Evolutionary conservation across 2,797 vertebrate genomes (phyloP), one percentile per base, ranked within the genome.

Genomic region (Liparis tanakae): DNA sequence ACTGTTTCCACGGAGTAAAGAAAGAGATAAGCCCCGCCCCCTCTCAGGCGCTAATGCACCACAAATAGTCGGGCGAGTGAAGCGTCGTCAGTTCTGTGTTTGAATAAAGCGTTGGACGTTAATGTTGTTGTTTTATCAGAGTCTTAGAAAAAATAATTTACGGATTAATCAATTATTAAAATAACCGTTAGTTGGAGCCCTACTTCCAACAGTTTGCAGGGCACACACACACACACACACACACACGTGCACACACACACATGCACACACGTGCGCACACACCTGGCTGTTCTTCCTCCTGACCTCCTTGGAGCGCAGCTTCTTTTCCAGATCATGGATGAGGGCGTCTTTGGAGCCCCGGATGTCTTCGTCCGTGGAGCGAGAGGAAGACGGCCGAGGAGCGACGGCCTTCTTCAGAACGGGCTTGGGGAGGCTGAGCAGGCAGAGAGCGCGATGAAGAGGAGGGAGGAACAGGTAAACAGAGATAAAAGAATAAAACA

Each of bases 301-400:
- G 67, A 84, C 95, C 82, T 96, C 96, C 87, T 98, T 99, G 77
- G 94, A 96, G 68, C 96, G 94, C 17, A 99, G 92, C 68, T 98
- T 98, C 91, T 96, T 97, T 67, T 99, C 97, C 91, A 99, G 90
- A 81, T 99, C 97, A 86, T 99, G 97, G 71, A 99, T 98, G 51
- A 99, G 94, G 20, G 97, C 97, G 58, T 98, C 96, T 89, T 99
- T 99, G 56, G 97, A 97, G 85, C 97, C 97, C 94, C 96, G 95
- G 73, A 99, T 98, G 85, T 98, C 96, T 62, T 95, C 96, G 76
- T 98, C 96, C 75, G 96, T 96, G 80, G 95, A 93, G 82, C 92
- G 95, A 70, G 95, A 92, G 70, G 90, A 93, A 20, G 94, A 93
- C 22, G 94, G 93, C 58, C 92, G 89, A 90, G 93, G 92, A 51